Conservation (phyloP, 2,888 invertebrate species). For the Phlogophora meticulosa region DNA sequence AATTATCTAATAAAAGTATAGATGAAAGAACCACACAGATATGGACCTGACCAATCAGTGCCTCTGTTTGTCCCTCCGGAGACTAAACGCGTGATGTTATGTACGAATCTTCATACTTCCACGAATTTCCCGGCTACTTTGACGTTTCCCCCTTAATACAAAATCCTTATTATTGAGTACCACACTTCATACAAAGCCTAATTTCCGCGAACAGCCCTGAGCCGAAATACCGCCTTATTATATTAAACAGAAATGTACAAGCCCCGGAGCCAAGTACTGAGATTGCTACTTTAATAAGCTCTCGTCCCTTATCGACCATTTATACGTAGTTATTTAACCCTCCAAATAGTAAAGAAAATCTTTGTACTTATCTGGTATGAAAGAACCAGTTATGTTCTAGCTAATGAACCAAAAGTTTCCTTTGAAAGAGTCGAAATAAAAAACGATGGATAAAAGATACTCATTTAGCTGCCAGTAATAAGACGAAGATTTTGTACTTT, state of each 20-base stretch:
- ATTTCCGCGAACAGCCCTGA: constrained; percentile 11
- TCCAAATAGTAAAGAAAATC: constrained; percentile 15
- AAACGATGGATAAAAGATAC: not conserved
- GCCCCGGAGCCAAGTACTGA: constrained; percentile 22
- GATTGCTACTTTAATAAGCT: constrained; percentile 47
- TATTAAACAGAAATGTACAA: constrained; percentile 47
- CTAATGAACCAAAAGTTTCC: constrained; percentile 4
- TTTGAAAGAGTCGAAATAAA: not conserved
- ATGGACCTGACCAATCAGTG: too few relatives aligned
- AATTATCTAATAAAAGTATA: not conserved
- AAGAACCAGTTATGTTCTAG: not conserved
- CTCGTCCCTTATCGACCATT: constrained; percentile 22
- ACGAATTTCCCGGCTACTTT: too few relatives aligned
- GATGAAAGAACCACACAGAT: not conserved
- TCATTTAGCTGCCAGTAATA: constrained; percentile 13
- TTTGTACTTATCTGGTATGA: constrained; percentile 2
- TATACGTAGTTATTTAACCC: constrained; percentile 41
- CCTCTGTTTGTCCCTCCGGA: too few relatives aligned
- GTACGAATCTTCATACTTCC: too few relatives aligned
- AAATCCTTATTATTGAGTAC: constrained; percentile 11
- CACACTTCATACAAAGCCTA: constrained; percentile 22
- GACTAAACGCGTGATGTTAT: too few relatives aligned
- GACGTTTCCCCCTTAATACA: too few relatives aligned
- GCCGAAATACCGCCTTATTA: constrained; percentile 18
- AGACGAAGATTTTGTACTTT: constrained; percentile 4